Conservation (phyloP, 1,140 invertebrate genomes). For the Plectrocnemia conspersa region DNA sequence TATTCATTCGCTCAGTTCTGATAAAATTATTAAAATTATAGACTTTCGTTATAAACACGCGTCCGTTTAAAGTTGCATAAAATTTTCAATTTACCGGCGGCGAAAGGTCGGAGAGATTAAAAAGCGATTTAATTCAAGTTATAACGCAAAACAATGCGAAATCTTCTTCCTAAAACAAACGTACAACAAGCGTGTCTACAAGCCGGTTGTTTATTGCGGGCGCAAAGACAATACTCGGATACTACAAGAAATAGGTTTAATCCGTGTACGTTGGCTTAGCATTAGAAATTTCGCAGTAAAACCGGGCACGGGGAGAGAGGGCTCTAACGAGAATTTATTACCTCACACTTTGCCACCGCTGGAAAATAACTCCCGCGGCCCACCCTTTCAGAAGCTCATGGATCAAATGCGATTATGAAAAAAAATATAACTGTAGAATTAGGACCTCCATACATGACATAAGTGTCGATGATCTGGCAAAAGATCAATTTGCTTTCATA, state of each 20-base stretch:
- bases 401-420: neutral
- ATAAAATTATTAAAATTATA: too few species aligned
- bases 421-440: neutral
- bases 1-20: too few species aligned
- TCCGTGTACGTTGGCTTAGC: constrained; percentile 30
- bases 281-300: constrained; percentile 31
- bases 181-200: constrained; percentile 16
- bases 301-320: constrained; percentile 16
- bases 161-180: neutral
- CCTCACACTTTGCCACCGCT: constrained; percentile 7
- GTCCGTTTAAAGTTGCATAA: too few species aligned
- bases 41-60: too few species aligned
- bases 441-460: neutral
- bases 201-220: constrained; percentile 14
- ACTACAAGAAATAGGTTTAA: constrained; percentile 29
- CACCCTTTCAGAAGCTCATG: neutral
- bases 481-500: too few species aligned
- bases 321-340: constrained; percentile 34
- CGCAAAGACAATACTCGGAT: constrained; percentile 20
- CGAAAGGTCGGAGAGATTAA: too few species aligned
- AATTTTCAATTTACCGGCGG: too few species aligned
- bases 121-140: too few species aligned
- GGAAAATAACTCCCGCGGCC: neutral
- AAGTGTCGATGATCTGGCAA: too few species aligned
- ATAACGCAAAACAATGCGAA: constrained; percentile 11